Evolutionary conservation across 1,140 invertebrate genomes (phyloP).

Genomic region (Megalopta genalis): DNA sequence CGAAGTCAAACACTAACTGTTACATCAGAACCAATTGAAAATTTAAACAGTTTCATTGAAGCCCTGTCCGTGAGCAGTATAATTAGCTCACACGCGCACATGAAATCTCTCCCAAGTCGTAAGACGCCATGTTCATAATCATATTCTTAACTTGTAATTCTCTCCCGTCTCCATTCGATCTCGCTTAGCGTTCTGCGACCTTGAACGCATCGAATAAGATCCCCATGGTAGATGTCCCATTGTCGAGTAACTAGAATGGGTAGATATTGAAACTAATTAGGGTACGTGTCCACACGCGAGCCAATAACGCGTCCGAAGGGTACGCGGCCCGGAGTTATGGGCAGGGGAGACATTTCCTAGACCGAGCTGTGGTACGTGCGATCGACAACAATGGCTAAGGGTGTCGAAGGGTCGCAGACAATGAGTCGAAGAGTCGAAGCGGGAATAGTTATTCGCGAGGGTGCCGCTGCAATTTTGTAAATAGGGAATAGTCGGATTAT

Average conservation of each 20-base stretch:
- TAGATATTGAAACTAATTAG: constrained; percentile 56
- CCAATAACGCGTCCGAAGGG: constrained; percentile 51
- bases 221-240: neutral
- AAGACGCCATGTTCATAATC: neutral
- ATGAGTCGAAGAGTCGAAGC: constrained; percentile 35
- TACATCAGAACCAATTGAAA: too few relatives aligned
- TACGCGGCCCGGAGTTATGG: neutral
- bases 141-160: neutral
- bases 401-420: constrained; percentile 45
- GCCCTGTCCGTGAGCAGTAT: too few relatives aligned
- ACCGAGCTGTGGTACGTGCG: constrained; percentile 22
- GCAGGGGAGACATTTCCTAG: constrained; percentile 41
- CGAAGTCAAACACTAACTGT: too few relatives aligned
- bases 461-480: constrained; percentile 54
- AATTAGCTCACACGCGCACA: too few relatives aligned
- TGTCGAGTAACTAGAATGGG: neutral
- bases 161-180: neutral
- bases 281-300: constrained; percentile 39
- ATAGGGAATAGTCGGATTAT: constrained; percentile 61
- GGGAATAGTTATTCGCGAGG: constrained; percentile 41
- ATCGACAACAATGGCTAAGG: constrained; percentile 47
- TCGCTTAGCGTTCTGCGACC: constrained; percentile 3
- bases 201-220: constrained; percentile 34
- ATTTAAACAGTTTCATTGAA: too few relatives aligned
- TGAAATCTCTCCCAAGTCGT: too few relatives aligned